phyloP scores from a whole-genome alignment of 2,797 vertebrate genomes.

The Poecilia velifera region DNA sequence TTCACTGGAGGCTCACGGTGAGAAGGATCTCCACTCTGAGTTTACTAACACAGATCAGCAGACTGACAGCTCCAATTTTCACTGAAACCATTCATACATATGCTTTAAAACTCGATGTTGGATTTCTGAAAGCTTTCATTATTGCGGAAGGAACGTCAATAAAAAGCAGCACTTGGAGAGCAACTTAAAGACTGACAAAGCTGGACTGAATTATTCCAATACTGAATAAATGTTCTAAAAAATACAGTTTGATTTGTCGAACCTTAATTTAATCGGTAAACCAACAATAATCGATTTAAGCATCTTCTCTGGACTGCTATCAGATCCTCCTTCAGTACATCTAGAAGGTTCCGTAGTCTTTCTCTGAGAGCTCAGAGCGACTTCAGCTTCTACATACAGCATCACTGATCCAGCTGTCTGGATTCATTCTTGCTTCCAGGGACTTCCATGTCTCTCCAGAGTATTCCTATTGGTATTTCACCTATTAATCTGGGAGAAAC shows the following conservation, averaged over 20 bases:
- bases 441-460: neutral
- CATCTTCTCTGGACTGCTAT: neutral
- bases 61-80: neutral
- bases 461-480: neutral
- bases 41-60: neutral
- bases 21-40: slow-evolving; percentile 14
- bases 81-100: neutral
- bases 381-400: neutral
- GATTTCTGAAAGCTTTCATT: neutral
- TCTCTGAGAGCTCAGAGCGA: neutral
- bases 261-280: neutral
- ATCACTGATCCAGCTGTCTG: neutral
- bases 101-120: neutral
- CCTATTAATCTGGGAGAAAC: neutral
- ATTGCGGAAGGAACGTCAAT: neutral
- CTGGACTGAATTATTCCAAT: neutral
- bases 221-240: neutral
- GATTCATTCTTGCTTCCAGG: neutral
- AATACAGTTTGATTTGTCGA: neutral
- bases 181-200: neutral
- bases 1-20: slow-evolving; percentile 78
- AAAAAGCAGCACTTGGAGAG: neutral
- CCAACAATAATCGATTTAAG: neutral
- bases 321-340: neutral
- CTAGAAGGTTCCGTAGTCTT: neutral